phyloP scores from a whole-genome alignment of 2,113 vertebrate species.

The Sturnira hondurensis region DNA sequence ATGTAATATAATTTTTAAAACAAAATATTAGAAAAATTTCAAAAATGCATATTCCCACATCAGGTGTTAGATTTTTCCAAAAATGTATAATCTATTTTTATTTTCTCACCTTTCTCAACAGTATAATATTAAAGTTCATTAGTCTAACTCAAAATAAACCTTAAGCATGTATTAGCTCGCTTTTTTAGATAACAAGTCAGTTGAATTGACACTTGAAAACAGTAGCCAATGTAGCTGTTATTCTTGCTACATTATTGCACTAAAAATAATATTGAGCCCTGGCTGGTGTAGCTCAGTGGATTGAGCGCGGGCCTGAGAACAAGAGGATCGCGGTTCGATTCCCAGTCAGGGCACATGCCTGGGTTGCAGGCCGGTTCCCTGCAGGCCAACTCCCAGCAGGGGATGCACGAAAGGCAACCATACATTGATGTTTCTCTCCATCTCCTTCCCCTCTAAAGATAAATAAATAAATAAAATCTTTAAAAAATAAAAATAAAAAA shows the following conservation, averaged over 20 bases:
- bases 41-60: background rate
- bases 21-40: background rate
- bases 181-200: background rate
- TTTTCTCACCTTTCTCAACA: background rate
- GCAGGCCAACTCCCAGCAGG: too few species aligned
- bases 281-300: too few species aligned
- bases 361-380: too few species aligned
- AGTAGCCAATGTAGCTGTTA: background rate
- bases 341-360: too few species aligned
- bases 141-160: background rate
- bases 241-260: background rate
- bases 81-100: background rate
- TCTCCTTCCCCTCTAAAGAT: too few species aligned
- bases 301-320: too few species aligned
- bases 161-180: background rate
- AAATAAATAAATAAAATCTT: too few species aligned
- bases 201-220: conserved; percentile 40
- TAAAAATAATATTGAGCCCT: background rate
- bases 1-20: background rate
- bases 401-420: too few species aligned
- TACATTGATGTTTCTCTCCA: too few species aligned
- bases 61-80: background rate
- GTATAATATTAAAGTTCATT: background rate
- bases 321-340: too few species aligned
- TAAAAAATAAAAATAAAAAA: too few species aligned